Base-by-base conservation (phyloP, 2,797 vertebrate species). In the Coregonus suidteri region DNA sequence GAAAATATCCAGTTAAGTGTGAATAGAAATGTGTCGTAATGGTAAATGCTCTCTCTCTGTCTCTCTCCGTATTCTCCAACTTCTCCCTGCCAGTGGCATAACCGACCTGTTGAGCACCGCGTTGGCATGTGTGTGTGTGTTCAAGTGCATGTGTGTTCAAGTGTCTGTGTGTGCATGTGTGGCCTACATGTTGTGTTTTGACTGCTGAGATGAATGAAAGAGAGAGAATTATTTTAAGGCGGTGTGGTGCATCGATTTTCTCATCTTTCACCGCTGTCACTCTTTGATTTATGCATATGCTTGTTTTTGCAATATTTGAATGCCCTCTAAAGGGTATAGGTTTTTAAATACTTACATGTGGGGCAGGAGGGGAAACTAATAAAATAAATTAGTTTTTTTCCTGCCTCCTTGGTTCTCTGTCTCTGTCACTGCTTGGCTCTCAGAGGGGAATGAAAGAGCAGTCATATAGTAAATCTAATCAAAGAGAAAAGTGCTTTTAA, bases 381-480 rank as follows among this genome's bases (percentile, higher is more conserved):
- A 54, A 78, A 76, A 85, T 86, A 79, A 54, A 31, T 83, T 76
- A 71, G 85, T 34, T 82, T 78, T 72, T 74, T 35, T 9, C 34
- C 69, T 79, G 37, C 16, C 18, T 79, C 47, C 25, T 53, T 47
- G 14, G 11, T 76, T 79, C 59, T 76, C 59, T 78, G 51, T 30
- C 59, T 71, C 81, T 54, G 16, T 79, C 47, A 30, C 31, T 41
- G 51, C 30, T 14, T n/a, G 77, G 78, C 65, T 78, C 67, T 79
- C 84, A 70, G 64, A 72, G 80, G 74, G 85, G 85, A 88, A 88
- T 83, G 82, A 85, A 88, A 85, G 83, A 75, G 76, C 88, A 77
- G 86, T 87, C 88, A 84, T 90, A 91, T 88, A 91, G 85, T 84
- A 89, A 94, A 93, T 93, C 92, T 91, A 93, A 94, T 94, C 91